Evolutionary conservation across 2,888 invertebrate species (phyloP).

Genomic region (Agapetus fuscipes): DNA sequence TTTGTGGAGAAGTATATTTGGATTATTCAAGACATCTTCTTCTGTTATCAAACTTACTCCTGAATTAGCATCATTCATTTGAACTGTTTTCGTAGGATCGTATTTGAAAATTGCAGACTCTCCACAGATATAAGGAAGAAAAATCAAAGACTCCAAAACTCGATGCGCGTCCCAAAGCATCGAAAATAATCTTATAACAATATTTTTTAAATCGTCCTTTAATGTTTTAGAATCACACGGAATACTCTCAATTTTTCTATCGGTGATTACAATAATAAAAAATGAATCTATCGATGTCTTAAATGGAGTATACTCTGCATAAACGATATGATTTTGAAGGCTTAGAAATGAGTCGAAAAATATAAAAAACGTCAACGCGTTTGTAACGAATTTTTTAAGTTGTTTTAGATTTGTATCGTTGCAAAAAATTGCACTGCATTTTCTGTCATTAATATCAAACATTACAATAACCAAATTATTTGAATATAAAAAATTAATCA

Average conservation of each 20-base stretch:
- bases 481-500: neutral
- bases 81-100: conserved; percentile 9
- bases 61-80: neutral
- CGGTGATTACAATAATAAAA: conserved; percentile 1
- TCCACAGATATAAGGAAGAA: conserved; percentile 12
- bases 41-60: conserved; percentile 7
- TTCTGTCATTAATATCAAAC: neutral
- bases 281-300: conserved; percentile 3
- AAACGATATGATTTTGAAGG: neutral
- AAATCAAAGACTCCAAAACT: conserved; percentile 11
- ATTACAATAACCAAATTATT: neutral
- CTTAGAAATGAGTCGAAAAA: neutral
- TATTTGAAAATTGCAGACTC: conserved; percentile 11
- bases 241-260: neutral
- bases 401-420: neutral
- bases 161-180: conserved; percentile 2
- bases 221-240: neutral
- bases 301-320: neutral
- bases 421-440: neutral
- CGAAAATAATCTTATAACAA: neutral
- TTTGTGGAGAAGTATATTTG: conserved; percentile 3
- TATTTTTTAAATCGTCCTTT: neutral
- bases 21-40: conserved; percentile 4
- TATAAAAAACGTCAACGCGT: neutral
- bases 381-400: neutral